Evolutionary conservation across 2,113 vertebrate species (phyloP), one percentile per base, ranked within the genome.

Genomic region (Zapus hudsonius): DNA sequence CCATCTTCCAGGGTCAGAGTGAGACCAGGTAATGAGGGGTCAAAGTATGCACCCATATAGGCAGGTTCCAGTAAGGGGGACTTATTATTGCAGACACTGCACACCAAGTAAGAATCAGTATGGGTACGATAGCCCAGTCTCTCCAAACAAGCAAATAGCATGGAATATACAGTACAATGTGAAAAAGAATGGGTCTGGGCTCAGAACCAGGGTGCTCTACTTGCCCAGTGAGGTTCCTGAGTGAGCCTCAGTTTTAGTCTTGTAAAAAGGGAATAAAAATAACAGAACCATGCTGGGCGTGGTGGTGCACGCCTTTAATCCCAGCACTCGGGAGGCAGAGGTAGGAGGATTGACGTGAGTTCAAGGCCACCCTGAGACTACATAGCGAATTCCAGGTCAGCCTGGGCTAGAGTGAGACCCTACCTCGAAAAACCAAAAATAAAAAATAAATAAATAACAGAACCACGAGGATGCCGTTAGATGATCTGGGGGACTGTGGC

Each of bases 181-280:
- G 6, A 17, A 16, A 23, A 22, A 40, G 20, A 5, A 10, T 7
- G 4, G 31, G 52, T 57, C 47, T 52, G 11, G 47, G n/a, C 63
- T 89, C 78, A 33, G 81, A 81, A 75, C 59, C 72, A 87, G 42
- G 38, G 22, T 73, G 10, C 19, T 72, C 31, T 27, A 5, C 44
- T 23, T 64, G 44, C 8, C 80, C 81, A 47, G 13, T n/a, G 44
- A 36, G 80, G 31, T 61, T 27, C 31, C n/a, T 47, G 61, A n/a
- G 33, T 4, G 5, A 61, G 47, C 83, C 81, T 84, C 57, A 22
- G 2, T 83, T 78, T 92, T 61, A 52, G 64, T 38, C 47, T 90
- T 81, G 19, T 78, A 87, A 91, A 92, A 91, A 36, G 76, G 25
- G 25, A 76, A 67, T 59, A 38, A 55, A 80, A 80, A 81, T 7